phyloP scores from a whole-genome alignment of 1,140 invertebrate genomes.

The Melitaea cinxia region DNA sequence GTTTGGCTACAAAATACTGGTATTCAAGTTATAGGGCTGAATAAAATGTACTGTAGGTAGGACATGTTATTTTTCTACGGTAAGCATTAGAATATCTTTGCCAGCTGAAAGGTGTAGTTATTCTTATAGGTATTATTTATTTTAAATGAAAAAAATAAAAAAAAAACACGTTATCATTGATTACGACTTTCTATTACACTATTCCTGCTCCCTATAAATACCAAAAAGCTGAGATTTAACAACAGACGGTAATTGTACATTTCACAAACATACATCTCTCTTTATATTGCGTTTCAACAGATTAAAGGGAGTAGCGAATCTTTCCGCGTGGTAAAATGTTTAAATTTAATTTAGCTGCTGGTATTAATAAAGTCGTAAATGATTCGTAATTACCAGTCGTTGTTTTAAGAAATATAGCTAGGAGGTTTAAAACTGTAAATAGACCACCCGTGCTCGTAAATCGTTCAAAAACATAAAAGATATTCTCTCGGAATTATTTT shows the following conservation, averaged over 20 bases:
- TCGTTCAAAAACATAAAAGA: neutral
- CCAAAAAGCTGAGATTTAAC: neutral
- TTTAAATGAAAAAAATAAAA: too few species aligned
- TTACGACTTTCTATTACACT: too few species aligned
- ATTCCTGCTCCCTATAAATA: too few species aligned
- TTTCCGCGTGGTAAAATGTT: slow-evolving; percentile 8
- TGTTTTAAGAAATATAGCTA: slow-evolving; percentile 27
- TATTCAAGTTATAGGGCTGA: too few species aligned
- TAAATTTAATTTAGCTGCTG: slow-evolving; percentile 9
- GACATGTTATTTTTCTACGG: too few species aligned
- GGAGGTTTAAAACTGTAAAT: slow-evolving; percentile 22
- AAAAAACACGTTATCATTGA: too few species aligned
- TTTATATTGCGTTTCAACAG: slow-evolving; percentile 1
- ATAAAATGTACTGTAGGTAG: too few species aligned
- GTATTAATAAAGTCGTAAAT: slow-evolving; percentile 29
- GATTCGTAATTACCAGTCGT: slow-evolving; percentile 14
- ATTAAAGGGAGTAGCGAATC: slow-evolving; percentile 25
- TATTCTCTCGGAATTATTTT: neutral
- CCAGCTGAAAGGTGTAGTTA: too few species aligned
- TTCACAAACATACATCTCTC: neutral
- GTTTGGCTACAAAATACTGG: too few species aligned
- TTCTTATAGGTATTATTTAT: too few species aligned
- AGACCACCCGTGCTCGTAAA: slow-evolving; percentile 14
- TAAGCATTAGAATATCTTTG: too few species aligned
- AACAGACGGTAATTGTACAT: neutral